phyloP scores from a whole-genome alignment of 2,888 invertebrate species.

The Junonia oenone region DNA sequence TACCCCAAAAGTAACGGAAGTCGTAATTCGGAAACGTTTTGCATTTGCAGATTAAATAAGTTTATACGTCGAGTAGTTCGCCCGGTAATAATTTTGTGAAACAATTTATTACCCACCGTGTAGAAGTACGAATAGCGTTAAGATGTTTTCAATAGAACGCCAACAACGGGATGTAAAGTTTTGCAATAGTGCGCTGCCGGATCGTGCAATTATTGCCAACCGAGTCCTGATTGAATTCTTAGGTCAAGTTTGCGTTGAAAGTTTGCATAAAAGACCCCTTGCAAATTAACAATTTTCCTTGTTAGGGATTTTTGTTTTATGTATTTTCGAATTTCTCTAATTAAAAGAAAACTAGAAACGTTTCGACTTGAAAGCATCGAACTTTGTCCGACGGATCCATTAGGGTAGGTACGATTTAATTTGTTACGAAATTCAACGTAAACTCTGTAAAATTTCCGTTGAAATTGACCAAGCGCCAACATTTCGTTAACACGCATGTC shows the following conservation, averaged over 20 bases:
- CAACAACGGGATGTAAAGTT: slow-evolving; percentile 69
- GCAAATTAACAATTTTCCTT: slow-evolving; percentile 57
- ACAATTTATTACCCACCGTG: slow-evolving; percentile 62
- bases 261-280: slow-evolving; percentile 64
- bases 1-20: slow-evolving; percentile 40
- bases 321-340: slow-evolving; percentile 40
- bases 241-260: slow-evolving; percentile 64
- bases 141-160: slow-evolving; percentile 72
- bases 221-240: slow-evolving; percentile 73
- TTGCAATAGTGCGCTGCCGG: slow-evolving; percentile 62
- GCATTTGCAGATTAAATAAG: slow-evolving; percentile 68
- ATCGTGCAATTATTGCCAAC: slow-evolving; percentile 69
- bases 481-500: slow-evolving; percentile 73
- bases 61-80: slow-evolving; percentile 63
- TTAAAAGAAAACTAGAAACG: slow-evolving; percentile 41
- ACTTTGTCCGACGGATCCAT: slow-evolving; percentile 35
- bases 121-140: slow-evolving; percentile 59
- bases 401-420: slow-evolving; percentile 44
- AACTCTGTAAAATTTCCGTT: slow-evolving; percentile 50
- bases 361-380: slow-evolving; percentile 28
- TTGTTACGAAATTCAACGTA: slow-evolving; percentile 47
- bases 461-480: slow-evolving; percentile 65
- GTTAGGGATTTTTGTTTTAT: slow-evolving; percentile 45
- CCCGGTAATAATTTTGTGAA: slow-evolving; percentile 36
- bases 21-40: slow-evolving; percentile 56